Evolutionary conservation across 2,113 vertebrate genomes (phyloP).

Genomic region (Bos indicus): DNA sequence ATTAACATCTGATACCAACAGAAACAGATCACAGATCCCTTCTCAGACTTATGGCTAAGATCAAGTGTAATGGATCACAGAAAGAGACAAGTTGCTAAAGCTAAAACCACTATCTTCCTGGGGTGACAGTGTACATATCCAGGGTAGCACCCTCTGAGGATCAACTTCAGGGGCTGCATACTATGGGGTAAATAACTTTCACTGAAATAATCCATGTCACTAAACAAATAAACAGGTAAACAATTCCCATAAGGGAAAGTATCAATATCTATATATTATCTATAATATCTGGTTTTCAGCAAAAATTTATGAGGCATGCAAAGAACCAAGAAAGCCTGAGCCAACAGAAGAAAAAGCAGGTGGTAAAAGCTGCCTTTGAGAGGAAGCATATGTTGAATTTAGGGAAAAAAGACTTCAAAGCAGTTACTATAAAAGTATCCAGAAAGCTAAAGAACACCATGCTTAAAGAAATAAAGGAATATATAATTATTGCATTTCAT

Average conservation of each 20-base stretch:
- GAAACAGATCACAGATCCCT: neutral
- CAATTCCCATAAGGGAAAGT: neutral
- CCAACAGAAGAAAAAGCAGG: neutral
- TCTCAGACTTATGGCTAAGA: neutral
- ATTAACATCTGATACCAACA: neutral
- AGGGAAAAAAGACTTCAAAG: neutral
- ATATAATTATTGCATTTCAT: neutral
- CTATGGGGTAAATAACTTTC: neutral
- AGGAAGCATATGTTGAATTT: neutral
- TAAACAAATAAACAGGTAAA: neutral
- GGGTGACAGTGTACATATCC: neutral
- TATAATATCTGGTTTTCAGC: neutral
- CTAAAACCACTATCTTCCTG: neutral
- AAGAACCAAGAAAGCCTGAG: neutral
- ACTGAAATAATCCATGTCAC: neutral
- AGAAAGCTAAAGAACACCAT: neutral
- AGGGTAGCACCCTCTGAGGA: neutral
- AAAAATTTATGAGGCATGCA: neutral
- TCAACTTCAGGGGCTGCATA: neutral
- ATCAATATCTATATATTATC: neutral
- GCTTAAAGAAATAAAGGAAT: neutral
- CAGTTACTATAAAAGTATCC: neutral
- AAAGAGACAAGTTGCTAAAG: neutral
- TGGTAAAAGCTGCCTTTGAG: neutral
- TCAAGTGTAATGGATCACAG: neutral